Base-by-base conservation (phyloP, 2,113 vertebrate species). In the Tragelaphus strepsiceros region DNA sequence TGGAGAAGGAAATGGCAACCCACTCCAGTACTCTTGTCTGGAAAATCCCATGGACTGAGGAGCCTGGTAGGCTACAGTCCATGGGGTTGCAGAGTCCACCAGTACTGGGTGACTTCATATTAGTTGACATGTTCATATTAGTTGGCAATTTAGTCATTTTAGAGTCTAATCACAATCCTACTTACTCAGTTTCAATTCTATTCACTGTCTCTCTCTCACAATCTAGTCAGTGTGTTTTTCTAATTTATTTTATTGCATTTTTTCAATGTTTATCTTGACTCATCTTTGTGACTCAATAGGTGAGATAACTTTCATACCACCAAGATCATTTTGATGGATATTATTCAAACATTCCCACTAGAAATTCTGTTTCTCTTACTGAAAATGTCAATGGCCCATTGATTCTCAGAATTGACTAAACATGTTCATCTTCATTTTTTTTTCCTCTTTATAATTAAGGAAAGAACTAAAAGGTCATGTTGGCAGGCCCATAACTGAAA, bases 331-430 rank as follows among this genome's bases (percentile, higher is more conserved):
- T 84, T 81, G 39, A 53, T 59, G 71, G 24, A 5, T 71, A 58
- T 43, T 87, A 58, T 51, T 17, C n/a, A 94, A 83, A 58, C 19
- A 92, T 85, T 80, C 58, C 54, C 49, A 88, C 86, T 94, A 94
- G 35, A 96, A 96, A 90, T 94, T 90, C 35, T 43, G 14, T 94
- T 90, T 96, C 24, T 46, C 32, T 87, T 94, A 92, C 5, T 51
- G 56, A 88, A 96, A 96, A 97, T 97, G 61, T 92, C 80, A 97
- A 28, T 77, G 21, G 24, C 4, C 24, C 30, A 7, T 81, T 90
- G 53, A 92, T 90, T 39, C 88, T 94, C 67, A 94, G 64, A 93
- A 94, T 7, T 86, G 24, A 77, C 30, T 32, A 91, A 93, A 39
- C 54, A 77, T 88, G 51, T 91, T 35, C 15, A 71, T 85, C 53